A percentile compares a stretch with the other conserved stretches of the same genome.
Evolutionary conservation across 2,113 vertebrate species (phyloP).

Genomic region (Callithrix jacchus): DNA sequence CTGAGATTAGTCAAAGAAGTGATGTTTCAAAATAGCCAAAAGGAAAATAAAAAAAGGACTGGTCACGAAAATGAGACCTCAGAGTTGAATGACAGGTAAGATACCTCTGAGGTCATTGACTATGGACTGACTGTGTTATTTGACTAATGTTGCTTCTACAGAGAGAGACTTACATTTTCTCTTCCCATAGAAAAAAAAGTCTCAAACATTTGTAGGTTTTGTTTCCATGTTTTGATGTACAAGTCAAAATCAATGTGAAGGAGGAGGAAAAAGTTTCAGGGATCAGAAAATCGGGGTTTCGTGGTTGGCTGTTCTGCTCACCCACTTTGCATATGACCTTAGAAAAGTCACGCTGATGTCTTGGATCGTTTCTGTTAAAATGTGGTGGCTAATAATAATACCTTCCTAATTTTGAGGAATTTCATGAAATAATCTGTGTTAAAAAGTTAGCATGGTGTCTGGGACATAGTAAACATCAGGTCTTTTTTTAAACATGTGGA

Average conservation of each 20-base stretch:
- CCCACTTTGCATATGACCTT: background rate
- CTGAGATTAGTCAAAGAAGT: background rate
- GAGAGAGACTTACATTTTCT: background rate
- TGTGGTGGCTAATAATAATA: background rate
- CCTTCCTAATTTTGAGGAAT: background rate
- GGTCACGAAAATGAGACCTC: rapidly evolving
- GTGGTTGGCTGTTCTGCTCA: background rate
- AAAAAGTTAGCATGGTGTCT: background rate
- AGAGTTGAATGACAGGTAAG: background rate
- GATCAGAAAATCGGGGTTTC: background rate
- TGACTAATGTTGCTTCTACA: background rate
- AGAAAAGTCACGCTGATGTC: background rate
- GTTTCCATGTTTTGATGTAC: background rate
- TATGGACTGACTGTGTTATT: background rate
- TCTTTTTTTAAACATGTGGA: background rate
- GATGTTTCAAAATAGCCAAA: background rate
- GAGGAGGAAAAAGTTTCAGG: background rate
- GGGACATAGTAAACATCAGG: background rate
- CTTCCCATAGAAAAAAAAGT: background rate
- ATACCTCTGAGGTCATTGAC: background rate
- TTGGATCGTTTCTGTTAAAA: background rate
- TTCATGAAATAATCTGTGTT: background rate
- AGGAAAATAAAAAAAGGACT: background rate
- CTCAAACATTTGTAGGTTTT: background rate
- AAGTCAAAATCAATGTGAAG: background rate